A percentile compares a stretch with the other conserved stretches of the same genome.
These are phyloP conservation scores for Apotomis turbidana DNA, from an alignment of 2,888 invertebrate species.

Conservation along the genomic window DNA sequence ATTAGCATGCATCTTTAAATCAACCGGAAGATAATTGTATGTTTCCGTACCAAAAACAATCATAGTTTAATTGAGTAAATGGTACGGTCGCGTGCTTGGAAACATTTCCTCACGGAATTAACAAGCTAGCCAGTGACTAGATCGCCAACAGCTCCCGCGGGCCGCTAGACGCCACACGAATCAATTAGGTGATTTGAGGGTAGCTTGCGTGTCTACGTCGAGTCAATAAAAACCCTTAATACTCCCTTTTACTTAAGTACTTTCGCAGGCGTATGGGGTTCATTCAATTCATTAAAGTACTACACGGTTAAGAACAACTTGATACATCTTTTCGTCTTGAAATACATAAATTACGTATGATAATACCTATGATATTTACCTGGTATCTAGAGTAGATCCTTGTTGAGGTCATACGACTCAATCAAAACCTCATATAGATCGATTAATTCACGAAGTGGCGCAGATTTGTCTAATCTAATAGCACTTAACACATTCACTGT, in stretches of 20 bases:
- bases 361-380: too few relatives aligned
- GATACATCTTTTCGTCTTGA: too few relatives aligned
- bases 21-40: conserved; percentile 9
- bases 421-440: too few relatives aligned
- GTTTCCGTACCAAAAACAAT: conserved; percentile 19
- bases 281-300: too few relatives aligned
- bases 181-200: conserved; percentile 71
- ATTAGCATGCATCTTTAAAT: not conserved
- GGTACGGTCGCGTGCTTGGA: conserved; percentile 54
- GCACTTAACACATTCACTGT: too few relatives aligned
- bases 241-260: conserved; percentile 6
- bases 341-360: too few relatives aligned
- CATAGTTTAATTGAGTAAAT: conserved; percentile 35
- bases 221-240: conserved; percentile 42
- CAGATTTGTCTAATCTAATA: too few relatives aligned
- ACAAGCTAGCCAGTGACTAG: conserved; percentile 56
- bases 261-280: not conserved
- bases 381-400: too few relatives aligned
- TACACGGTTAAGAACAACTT: too few relatives aligned
- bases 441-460: too few relatives aligned
- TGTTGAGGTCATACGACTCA: too few relatives aligned
- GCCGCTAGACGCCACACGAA: conserved; percentile 54
- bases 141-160: conserved; percentile 56
- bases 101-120: conserved; percentile 58
- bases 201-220: conserved; percentile 57